These are phyloP conservation scores for Papilio glaucus DNA, from an alignment of 1,140 invertebrate species.

Conservation along the genomic window DNA sequence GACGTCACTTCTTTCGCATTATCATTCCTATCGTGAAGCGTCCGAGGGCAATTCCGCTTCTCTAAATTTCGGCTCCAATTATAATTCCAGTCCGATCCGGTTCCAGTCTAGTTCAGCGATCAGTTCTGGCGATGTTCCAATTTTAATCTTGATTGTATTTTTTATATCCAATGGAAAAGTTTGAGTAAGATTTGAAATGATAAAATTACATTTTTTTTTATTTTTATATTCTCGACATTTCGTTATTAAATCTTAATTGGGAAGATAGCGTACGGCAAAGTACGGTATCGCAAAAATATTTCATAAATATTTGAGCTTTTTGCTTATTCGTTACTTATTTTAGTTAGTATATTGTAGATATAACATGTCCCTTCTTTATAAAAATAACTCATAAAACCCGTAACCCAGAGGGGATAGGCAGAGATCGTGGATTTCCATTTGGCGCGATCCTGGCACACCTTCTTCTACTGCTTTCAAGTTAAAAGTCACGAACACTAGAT, in stretches of 20 bases:
- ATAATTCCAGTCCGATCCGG: slow-evolving; percentile 10
- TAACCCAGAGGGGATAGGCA: too few species aligned
- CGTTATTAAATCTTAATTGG: not conserved
- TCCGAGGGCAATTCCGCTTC: slow-evolving; percentile 17
- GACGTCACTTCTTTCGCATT: not conserved
- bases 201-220: slow-evolving; percentile 11
- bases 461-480: too few species aligned
- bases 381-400: too few species aligned
- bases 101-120: slow-evolving; percentile 23
- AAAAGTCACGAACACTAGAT: too few species aligned
- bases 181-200: slow-evolving; percentile 14
- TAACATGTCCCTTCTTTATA: too few species aligned
- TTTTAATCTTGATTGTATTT: slow-evolving; percentile 35
- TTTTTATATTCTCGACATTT: not conserved
- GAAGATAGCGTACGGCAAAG: too few species aligned
- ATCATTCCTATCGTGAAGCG: slow-evolving; percentile 24
- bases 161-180: slow-evolving; percentile 27
- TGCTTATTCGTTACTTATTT: too few species aligned
- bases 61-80: slow-evolving; percentile 34
- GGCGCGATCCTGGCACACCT: too few species aligned
- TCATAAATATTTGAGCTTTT: too few species aligned
- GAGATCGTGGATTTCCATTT: too few species aligned
- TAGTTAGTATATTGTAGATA: too few species aligned
- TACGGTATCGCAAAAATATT: too few species aligned
- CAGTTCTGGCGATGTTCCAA: slow-evolving; percentile 30